phyloP scores from a whole-genome alignment of 2,888 invertebrate species.

The Ceratothoa steindachneri region DNA sequence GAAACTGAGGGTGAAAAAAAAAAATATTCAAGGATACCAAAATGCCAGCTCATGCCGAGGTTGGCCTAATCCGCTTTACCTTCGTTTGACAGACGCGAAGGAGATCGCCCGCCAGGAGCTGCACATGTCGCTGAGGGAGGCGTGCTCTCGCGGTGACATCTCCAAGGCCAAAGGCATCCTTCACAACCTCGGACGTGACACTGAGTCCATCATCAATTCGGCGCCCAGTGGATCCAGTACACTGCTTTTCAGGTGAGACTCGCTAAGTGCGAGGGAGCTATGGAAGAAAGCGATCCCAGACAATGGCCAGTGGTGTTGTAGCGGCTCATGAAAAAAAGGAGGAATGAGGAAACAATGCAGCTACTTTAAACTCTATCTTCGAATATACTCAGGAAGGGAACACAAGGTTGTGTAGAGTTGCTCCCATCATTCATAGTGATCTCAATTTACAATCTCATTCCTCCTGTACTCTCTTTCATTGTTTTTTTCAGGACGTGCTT shows the following conservation, averaged over 20 bases:
- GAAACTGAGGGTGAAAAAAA: neutral
- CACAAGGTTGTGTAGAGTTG: too few species aligned
- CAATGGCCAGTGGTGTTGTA: neutral
- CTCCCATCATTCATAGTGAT: too few species aligned
- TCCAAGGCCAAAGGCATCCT: slow-evolving; percentile 64
- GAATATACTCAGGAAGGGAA: too few species aligned
- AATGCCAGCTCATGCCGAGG: too few species aligned
- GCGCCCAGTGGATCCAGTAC: slow-evolving; percentile 84
- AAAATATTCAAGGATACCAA: neutral
- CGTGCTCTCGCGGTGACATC: slow-evolving; percentile 70
- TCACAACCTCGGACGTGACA: slow-evolving; percentile 55
- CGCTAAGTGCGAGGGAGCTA: neutral
- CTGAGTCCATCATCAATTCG: slow-evolving; percentile 67
- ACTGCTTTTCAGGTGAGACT: slow-evolving; percentile 76
- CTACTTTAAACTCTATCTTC: too few species aligned
- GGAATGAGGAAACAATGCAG: too few species aligned
- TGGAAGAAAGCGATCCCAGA: too few species aligned
- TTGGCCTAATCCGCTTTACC: too few species aligned
- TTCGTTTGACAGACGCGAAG: slow-evolving; percentile 65
- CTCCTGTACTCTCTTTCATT: too few species aligned
- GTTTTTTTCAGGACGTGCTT: too few species aligned
- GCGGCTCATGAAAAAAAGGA: too few species aligned
- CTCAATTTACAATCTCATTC: too few species aligned
- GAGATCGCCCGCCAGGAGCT: slow-evolving; percentile 70
- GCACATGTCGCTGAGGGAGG: slow-evolving; percentile 71